These are phyloP conservation scores for Clunio marinus DNA, from an alignment of 2,888 invertebrate genomes.

Conservation along the genomic window DNA sequence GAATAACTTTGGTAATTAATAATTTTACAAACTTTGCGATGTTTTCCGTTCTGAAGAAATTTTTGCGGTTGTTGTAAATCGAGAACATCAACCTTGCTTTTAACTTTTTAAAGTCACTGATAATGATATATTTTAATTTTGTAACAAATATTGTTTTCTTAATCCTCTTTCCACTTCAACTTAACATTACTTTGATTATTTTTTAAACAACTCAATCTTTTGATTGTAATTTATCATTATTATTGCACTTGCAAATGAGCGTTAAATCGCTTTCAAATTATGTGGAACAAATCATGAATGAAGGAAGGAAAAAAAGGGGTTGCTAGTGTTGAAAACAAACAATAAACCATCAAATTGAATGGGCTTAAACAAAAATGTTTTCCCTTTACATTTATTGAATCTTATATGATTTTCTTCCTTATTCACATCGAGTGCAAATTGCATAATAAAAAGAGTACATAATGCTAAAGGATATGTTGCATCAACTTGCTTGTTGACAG, in stretches of 20 bases:
- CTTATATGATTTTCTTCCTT: background rate
- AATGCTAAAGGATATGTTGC: background rate
- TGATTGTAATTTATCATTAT: no score
- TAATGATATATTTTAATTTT: no score
- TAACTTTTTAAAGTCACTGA: no score
- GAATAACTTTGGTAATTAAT: slow-evolving; percentile 17
- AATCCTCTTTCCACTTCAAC: no score
- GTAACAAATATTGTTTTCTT: no score
- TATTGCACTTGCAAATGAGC: slow-evolving; percentile 14
- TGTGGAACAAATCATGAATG: background rate
- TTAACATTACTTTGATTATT: no score
- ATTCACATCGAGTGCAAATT: slow-evolving; percentile 15
- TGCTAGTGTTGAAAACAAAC: background rate
- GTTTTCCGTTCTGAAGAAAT: slow-evolving; percentile 11
- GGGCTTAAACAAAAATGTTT: slow-evolving; percentile 9
- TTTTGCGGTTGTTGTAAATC: background rate
- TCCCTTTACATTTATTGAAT: background rate
- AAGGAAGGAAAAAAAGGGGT: no score
- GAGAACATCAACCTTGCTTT: no score
- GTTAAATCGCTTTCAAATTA: slow-evolving; percentile 9
- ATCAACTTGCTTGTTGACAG: background rate
- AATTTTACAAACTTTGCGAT: background rate
- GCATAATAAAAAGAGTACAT: background rate
- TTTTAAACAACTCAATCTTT: no score
- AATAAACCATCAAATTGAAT: background rate